Evolutionary conservation across 2,888 invertebrate genomes (phyloP), one percentile per base, ranked within the genome.

Genomic region (Timema podura): DNA sequence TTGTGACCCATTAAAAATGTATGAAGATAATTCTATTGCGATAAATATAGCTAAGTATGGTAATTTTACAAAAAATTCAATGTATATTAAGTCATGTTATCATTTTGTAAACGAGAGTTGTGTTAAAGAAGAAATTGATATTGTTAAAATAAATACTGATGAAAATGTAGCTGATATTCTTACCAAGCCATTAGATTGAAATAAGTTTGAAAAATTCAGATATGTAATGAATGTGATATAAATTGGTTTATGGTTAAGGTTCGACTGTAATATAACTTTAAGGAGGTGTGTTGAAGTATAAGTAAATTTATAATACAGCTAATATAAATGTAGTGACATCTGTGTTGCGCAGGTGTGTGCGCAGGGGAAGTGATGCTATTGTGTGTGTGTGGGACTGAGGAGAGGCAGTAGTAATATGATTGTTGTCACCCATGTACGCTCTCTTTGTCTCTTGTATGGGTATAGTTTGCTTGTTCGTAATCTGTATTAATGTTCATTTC

Each of bases 201-300:
- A 51, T 51, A 51, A 51, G n/a, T 51, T 51, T 13, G 51, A 51
- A 51, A 51, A 51, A 13, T 51, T 51, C 51, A 51, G 51, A 51
- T 2, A n/a, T n/a, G 11, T 2, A n/a, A 13, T 51, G 3, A 51
- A n/a, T n/a, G n/a, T 51, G 51, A 13, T 13, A 51, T 2, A 51
- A 13, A 51, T 11, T 51, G n/a, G 51, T 11, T 51, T 51, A 2
- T 51, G 51, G 3, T 30, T 30, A 30, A 30, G 3, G 30, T 30
- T 30, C 2, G 30, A 30, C 30, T 30, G n/a, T 30, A 30, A 30
- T 30, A 30, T n/a, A 30, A 30, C 1, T 30, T 30, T 30, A 30
- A 30, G 30, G 30, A 30, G 30, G 30, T 3, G 30, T 30, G 1
- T 30, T 30, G 3, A 30, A 30, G 3, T 30, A 30, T 30, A 30